Evolutionary conservation across 2,797 vertebrate species (phyloP).

Genomic region (Muscicapa striata): DNA sequence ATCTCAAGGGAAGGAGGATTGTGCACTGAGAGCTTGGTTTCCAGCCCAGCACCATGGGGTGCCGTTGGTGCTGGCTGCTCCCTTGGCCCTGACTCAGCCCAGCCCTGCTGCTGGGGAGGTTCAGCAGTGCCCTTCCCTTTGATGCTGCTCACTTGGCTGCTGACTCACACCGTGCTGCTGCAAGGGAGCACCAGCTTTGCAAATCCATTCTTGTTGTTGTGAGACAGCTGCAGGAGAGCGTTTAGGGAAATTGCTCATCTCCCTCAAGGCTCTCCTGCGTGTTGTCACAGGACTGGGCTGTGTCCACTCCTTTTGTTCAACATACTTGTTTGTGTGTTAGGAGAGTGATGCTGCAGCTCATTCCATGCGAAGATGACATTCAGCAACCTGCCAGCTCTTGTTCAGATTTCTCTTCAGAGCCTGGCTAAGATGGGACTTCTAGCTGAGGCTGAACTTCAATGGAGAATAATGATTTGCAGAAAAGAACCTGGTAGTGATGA

Average conservation of each 20-base stretch:
- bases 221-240: background rate
- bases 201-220: constrained; percentile 50
- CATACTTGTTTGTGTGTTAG: background rate
- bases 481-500: background rate
- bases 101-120: background rate
- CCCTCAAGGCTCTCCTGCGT: constrained; percentile 25
- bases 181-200: background rate
- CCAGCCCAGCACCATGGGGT: background rate
- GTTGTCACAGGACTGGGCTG: constrained; percentile 30
- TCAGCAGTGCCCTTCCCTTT: background rate
- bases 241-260: constrained; percentile 55
- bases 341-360: background rate
- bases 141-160: background rate
- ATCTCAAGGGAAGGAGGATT: background rate
- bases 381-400: background rate
- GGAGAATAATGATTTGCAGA: background rate
- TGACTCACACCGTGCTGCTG: background rate
- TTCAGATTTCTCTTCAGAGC: background rate
- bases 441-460: background rate
- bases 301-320: background rate
- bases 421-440: background rate
- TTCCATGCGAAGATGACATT: background rate
- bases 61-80: background rate
- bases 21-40: background rate
- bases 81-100: background rate